Evolutionary conservation across 2,888 invertebrate genomes (phyloP), one percentile per base, ranked within the genome.

Genomic region (Agriotes lineatus): DNA sequence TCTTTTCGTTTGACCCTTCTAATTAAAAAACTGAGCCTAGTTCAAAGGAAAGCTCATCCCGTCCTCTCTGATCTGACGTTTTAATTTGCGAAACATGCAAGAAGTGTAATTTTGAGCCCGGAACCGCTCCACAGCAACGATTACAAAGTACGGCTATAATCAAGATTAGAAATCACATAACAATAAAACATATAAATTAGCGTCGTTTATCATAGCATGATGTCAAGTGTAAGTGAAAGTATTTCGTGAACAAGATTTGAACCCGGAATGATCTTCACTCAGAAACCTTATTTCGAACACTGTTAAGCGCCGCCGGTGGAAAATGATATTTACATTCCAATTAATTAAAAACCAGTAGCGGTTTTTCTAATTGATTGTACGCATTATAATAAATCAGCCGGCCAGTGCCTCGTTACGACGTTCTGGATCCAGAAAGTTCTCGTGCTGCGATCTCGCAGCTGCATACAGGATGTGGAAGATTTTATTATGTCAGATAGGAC

Each of bases 181-280:
- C 35, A 60, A 42, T 58, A 60, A 60, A 33, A 60, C 35, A 48
- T 33, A 60, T 25, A 54, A 30, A 56, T 45, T 44, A 44, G 56
- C 52, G 52, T 52, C 52, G 52, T 52, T 63, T 45, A 56, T 63
- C 33, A 63, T 30, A 63, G 16, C 56, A 33, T 56, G 39, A 56
- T 56, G 56, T 56, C 63, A 63, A 63, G 56, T 63, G 63, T 63
- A 63, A 56, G 63, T 63, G 63, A 63, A 63, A 63, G 63, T 63
- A 63, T 63, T 63, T 63, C 33, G 35, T 44, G 42, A 54, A 63
- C 52, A 45, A 39, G 42, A 44, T 63, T 42, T 45, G 42, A 63
- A 63, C 63, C 63, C 63, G 63, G 63, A 63, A 56, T 56, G 42
- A 54, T 63, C 63, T 33, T 63, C 56, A 35, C 56, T 44, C 56